Evolutionary conservation across 2,888 invertebrate species (phyloP).

Genomic region (Stomorhina lunata): DNA sequence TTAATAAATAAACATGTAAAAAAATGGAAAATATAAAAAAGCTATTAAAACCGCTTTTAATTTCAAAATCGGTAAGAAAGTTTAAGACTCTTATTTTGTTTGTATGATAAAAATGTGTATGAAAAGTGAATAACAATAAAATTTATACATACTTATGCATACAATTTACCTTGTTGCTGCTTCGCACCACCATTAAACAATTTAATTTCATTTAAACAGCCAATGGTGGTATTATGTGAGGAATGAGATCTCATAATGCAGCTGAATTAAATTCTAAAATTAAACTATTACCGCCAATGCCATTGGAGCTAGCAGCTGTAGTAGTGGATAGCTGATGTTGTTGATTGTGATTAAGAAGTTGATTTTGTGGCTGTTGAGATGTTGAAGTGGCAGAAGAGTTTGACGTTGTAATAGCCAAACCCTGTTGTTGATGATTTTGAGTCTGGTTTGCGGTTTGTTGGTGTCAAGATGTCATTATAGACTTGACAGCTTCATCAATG

Average conservation of each 20-base stretch:
- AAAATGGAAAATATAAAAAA: no score
- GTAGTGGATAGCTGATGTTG: constrained; percentile 51
- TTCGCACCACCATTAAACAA: not conserved
- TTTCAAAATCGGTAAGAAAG: constrained; percentile 3
- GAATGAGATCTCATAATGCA: constrained; percentile 69
- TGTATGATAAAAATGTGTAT: not conserved
- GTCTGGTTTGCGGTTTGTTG: constrained; percentile 58
- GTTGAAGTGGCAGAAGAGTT: constrained; percentile 47
- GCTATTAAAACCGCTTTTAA: not conserved
- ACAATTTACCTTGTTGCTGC: constrained; percentile 19
- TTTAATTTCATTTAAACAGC: constrained; percentile 39
- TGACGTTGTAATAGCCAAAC: constrained; percentile 29
- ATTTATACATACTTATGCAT: not conserved
- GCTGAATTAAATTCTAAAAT: constrained; percentile 76
- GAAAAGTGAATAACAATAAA: not conserved
- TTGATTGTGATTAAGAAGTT: constrained; percentile 18
- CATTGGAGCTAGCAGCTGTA: constrained; percentile 19
- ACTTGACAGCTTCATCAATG: constrained; percentile 81
- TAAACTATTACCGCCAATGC: constrained; percentile 69
- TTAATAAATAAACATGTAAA: no score
- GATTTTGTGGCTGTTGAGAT: constrained; percentile 7
- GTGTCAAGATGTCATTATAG: constrained; percentile 81
- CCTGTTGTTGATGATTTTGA: constrained; percentile 42
- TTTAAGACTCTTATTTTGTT: constrained; percentile 36
- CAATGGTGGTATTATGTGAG: constrained; percentile 49